These are phyloP conservation scores for Romanogobio albipinnatus DNA, from an alignment of 2,113 vertebrate genomes.

Conservation along the genomic window DNA sequence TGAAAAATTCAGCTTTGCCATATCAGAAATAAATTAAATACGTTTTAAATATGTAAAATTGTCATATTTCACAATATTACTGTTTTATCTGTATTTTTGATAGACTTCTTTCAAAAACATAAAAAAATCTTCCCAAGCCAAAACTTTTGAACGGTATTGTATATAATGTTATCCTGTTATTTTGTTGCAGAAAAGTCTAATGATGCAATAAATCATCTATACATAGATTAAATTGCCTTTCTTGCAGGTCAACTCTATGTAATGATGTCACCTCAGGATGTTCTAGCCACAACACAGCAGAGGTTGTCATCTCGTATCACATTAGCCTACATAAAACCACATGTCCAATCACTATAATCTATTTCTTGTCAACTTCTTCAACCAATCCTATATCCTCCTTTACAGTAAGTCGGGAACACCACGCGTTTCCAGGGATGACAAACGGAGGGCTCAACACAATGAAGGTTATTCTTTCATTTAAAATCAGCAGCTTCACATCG, in stretches of 20 bases:
- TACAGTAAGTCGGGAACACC: conserved; percentile 87
- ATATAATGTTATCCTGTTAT: background rate
- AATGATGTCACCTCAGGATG: conserved; percentile 97
- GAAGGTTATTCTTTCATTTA: conserved; percentile 78
- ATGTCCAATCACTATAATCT: background rate
- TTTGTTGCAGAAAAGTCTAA: background rate
- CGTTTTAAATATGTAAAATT: background rate
- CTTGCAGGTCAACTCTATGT: conserved; percentile 90
- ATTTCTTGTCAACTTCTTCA: background rate
- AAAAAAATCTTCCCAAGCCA: background rate
- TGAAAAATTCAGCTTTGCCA: background rate
- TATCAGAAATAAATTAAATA: background rate
- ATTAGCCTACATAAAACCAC: background rate
- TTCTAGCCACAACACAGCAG: conserved; percentile 84
- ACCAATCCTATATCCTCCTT: background rate
- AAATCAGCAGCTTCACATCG: background rate
- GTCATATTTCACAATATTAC: background rate
- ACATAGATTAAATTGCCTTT: background rate
- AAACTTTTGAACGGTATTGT: background rate
- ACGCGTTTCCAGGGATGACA: conserved; percentile 88
- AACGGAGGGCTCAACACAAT: conserved; percentile 93
- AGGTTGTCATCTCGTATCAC: conserved; percentile 78
- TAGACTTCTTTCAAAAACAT: background rate
- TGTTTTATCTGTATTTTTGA: background rate
- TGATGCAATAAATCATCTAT: background rate